These are phyloP conservation scores for Desmophyllum pertusum DNA, from an alignment of 92 coral and sea anemone species.

Conservation along the genomic window DNA sequence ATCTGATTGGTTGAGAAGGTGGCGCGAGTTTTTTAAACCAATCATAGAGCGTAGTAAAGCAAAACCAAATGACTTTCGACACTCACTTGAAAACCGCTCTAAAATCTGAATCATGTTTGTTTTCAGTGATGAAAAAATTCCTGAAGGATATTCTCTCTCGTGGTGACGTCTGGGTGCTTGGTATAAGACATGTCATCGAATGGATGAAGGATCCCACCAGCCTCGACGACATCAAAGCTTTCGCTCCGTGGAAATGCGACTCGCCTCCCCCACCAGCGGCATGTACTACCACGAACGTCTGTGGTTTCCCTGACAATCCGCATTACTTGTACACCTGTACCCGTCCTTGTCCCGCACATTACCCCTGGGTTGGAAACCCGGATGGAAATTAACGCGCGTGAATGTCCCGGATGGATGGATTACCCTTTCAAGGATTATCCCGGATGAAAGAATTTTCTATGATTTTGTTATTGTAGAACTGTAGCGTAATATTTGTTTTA, in stretches of 20 bases:
- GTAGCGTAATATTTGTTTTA: neutral
- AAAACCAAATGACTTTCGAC: too few species aligned
- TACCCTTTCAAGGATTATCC: neutral
- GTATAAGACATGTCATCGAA: constrained; percentile 80
- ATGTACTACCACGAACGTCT: constrained; percentile 67
- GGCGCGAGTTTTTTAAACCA: too few species aligned
- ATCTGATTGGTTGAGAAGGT: too few species aligned
- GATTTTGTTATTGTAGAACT: neutral
- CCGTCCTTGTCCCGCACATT: constrained; percentile 74
- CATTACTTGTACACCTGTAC: constrained; percentile 80
- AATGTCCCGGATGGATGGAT: neutral
- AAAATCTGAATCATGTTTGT: neutral
- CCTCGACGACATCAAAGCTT: constrained; percentile 75
- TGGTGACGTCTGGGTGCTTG: constrained; percentile 86
- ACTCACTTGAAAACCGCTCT: too few species aligned
- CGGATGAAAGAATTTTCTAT: neutral
- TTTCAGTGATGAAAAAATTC: constrained; percentile 69
- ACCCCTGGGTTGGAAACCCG: constrained; percentile 92
- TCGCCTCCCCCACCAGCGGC: constrained; percentile 88
- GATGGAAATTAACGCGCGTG: constrained; percentile 62
- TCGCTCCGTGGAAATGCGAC: constrained; percentile 91
- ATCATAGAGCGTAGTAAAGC: too few species aligned
- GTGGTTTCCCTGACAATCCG: constrained; percentile 59
- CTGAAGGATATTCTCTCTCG: constrained; percentile 55
- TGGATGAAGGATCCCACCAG: constrained; percentile 91